A percentile compares a stretch with the other conserved stretches of the same genome.
Evolutionary conservation across 2,888 invertebrate genomes (phyloP).

Genomic region (Lamellibrachia columna): DNA sequence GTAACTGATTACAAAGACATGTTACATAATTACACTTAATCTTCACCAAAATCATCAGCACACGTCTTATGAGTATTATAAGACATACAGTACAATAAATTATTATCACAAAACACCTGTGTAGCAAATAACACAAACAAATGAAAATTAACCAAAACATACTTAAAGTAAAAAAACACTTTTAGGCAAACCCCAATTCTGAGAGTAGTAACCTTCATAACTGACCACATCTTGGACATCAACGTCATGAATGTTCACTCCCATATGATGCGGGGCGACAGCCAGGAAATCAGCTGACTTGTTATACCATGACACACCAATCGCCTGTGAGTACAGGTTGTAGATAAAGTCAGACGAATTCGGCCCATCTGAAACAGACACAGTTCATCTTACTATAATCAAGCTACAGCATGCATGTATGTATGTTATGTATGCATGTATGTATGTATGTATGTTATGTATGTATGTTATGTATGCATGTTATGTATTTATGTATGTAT

Average conservation of each 20-base stretch:
- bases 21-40: too few species aligned
- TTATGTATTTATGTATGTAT: too few species aligned
- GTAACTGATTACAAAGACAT: too few species aligned
- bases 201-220: background rate
- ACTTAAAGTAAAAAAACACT: background rate
- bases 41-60: too few species aligned
- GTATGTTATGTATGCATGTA: too few species aligned
- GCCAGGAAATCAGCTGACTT: slow-evolving; percentile 24
- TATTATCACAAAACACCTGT: too few species aligned
- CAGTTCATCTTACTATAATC: background rate
- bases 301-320: background rate
- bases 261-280: slow-evolving; percentile 35
- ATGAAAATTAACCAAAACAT: background rate
- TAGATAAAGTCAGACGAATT: slow-evolving; percentile 17
- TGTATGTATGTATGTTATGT: too few species aligned
- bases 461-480: too few species aligned
- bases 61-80: too few species aligned
- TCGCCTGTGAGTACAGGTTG: background rate
- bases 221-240: background rate
- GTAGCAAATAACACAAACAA: background rate
- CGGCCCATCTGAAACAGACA: background rate
- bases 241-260: slow-evolving; percentile 29
- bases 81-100: too few species aligned
- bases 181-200: background rate
- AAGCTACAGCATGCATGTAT: background rate